Evolutionary conservation across 2,888 invertebrate species (phyloP).

Genomic region (Liodrosophila aerea): DNA sequence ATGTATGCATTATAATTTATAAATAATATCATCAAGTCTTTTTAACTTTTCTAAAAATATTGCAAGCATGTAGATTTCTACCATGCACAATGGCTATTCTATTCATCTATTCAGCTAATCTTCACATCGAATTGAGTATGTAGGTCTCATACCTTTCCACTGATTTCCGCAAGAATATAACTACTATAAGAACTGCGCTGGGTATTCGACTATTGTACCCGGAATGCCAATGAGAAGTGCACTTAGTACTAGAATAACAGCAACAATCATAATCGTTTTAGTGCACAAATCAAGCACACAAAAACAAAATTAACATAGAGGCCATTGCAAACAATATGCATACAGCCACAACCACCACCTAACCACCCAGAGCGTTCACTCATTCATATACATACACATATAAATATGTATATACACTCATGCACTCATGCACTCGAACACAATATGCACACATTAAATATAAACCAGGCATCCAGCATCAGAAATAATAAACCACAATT

Average conservation of each 20-base stretch:
- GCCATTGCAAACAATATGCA: slow-evolving; percentile 24
- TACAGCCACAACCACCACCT: slow-evolving; percentile 3
- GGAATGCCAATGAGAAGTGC: slow-evolving; percentile 22
- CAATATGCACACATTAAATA: slow-evolving; percentile 20
- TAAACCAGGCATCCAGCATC: slow-evolving; percentile 8
- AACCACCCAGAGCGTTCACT: not conserved
- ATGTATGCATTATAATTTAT: too few relatives aligned
- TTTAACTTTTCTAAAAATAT: too few relatives aligned
- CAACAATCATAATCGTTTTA: slow-evolving; percentile 50
- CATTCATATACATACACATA: not conserved
- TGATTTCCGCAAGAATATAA: too few relatives aligned
- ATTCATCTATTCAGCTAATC: too few relatives aligned
- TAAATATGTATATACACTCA: too few relatives aligned
- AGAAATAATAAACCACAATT: slow-evolving; percentile 15
- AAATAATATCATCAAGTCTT: too few relatives aligned
- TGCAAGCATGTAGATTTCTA: too few relatives aligned
- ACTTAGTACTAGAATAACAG: slow-evolving; percentile 28
- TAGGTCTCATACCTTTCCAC: too few relatives aligned
- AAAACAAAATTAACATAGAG: slow-evolving; percentile 34
- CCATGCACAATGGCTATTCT: too few relatives aligned
- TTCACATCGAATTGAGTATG: too few relatives aligned
- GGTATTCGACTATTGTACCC: not conserved
- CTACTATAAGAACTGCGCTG: too few relatives aligned
- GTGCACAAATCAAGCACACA: slow-evolving; percentile 22
- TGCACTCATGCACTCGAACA: too few relatives aligned